Conservation (phyloP, 2,113 vertebrate species). For the Perca schrenkii region DNA sequence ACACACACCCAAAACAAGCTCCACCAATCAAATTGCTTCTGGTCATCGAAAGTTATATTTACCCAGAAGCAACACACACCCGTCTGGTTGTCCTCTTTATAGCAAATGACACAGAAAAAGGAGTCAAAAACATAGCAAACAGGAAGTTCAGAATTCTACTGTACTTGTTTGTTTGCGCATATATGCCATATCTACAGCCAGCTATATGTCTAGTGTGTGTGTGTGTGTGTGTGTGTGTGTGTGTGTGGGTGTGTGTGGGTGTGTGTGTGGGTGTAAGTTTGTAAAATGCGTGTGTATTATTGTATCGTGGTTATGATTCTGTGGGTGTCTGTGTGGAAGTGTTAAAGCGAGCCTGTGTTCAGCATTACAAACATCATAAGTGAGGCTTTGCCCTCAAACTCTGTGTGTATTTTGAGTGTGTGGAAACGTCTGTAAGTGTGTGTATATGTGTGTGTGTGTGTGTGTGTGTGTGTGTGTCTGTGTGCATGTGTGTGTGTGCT, state of each 20-base stretch:
- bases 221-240: constrained; percentile 10
- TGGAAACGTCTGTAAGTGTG: neutral
- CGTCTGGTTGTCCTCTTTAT: neutral
- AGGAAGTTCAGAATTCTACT: constrained; percentile 22
- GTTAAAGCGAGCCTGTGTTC: constrained; percentile 34
- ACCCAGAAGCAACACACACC: neutral
- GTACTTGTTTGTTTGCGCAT: neutral
- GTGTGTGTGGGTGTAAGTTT: constrained; percentile 7
- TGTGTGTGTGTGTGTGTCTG: constrained; percentile 39
- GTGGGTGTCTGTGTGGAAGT: constrained; percentile 9
- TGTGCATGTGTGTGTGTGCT: constrained; percentile 49
- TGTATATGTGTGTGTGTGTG: constrained; percentile 26
- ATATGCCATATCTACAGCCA: neutral
- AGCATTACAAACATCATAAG: constrained; percentile 63
- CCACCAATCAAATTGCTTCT: constrained; percentile 30
- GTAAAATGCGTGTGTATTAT: neutral
- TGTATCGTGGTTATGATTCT: neutral
- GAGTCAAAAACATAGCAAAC: neutral
- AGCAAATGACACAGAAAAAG: neutral
- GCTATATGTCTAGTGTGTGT: constrained; percentile 5
- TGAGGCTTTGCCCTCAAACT: constrained; percentile 56
- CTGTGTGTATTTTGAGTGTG: constrained; percentile 17
- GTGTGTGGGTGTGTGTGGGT: constrained; percentile 31
- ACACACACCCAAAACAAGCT: neutral
- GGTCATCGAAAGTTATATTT: constrained; percentile 8